These are phyloP conservation scores for Orchesella flavescens DNA, from an alignment of 2,888 invertebrate genomes.

Conservation along the genomic window DNA sequence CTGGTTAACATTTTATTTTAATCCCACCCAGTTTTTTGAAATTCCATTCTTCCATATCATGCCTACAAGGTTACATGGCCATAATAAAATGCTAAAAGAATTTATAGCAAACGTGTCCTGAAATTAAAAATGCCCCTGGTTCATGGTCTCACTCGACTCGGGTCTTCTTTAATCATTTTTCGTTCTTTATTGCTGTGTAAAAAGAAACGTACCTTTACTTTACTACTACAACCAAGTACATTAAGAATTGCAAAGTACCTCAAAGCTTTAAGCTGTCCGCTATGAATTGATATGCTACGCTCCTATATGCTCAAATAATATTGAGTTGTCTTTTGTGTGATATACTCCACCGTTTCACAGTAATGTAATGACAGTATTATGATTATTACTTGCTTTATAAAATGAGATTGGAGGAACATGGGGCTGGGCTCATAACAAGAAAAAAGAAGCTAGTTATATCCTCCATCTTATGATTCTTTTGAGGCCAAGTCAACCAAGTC, in stretches of 20 bases:
- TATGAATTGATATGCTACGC: not conserved
- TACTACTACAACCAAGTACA: too few species aligned
- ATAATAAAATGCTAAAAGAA: too few species aligned
- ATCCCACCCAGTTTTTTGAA: too few species aligned
- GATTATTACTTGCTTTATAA: constrained; percentile 15
- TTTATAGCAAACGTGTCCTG: too few species aligned
- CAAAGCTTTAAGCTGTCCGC: not conserved
- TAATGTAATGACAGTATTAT: constrained; percentile 40
- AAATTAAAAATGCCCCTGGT: too few species aligned
- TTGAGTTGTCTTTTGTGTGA: not conserved
- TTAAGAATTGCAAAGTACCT: not conserved
- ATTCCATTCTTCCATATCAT: too few species aligned
- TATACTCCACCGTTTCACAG: constrained; percentile 15
- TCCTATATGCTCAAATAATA: not conserved
- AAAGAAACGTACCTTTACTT: too few species aligned
- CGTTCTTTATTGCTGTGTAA: too few species aligned
- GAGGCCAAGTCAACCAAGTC: constrained; percentile 30
- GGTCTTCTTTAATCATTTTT: too few species aligned
- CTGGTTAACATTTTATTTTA: too few species aligned
- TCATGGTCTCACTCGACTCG: too few species aligned
- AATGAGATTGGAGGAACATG: not conserved
- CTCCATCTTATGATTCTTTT: constrained; percentile 11
- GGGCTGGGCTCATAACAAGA: constrained; percentile 27
- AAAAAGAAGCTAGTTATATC: not conserved
- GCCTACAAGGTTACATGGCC: too few species aligned